A percentile compares a stretch with the other conserved stretches of the same genome.
phyloP scores from a whole-genome alignment of 1,140 invertebrate genomes.

The Lysiphlebus fabarum region DNA sequence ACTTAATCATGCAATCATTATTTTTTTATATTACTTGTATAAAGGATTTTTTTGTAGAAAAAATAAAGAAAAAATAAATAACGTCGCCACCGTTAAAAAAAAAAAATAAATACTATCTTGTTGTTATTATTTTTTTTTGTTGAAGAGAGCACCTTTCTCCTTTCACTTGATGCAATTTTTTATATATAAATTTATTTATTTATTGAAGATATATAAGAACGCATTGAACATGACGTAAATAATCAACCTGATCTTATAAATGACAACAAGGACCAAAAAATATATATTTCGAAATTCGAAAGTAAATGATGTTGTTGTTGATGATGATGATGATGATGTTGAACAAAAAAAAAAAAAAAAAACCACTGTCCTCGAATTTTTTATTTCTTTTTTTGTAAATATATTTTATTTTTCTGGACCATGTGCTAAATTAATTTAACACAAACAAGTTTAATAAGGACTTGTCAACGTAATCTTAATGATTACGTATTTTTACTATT shows the following conservation, averaged over 20 bases:
- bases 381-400: too few species aligned
- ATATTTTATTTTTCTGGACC: too few species aligned
- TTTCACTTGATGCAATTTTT: constrained; percentile 41
- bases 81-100: constrained; percentile 52
- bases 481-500: too few species aligned
- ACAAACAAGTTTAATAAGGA: too few species aligned
- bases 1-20: constrained; percentile 44
- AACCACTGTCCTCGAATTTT: too few species aligned
- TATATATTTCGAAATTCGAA: constrained; percentile 40
- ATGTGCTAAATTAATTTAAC: too few species aligned
- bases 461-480: too few species aligned
- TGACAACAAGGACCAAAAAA: constrained; percentile 18
- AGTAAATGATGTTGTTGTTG: constrained; percentile 31
- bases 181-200: too few species aligned
- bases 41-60: constrained; percentile 56
- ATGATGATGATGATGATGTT: neutral
- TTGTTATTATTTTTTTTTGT: too few species aligned
- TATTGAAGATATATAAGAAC: too few species aligned
- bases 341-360: too few species aligned
- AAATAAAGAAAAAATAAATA: constrained; percentile 46
- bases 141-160: constrained; percentile 41
- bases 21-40: constrained; percentile 52
- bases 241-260: neutral
- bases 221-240: constrained; percentile 38
- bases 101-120: neutral